phyloP scores from a whole-genome alignment of 2,797 vertebrate species.

The Lindbergichthys nudifrons region DNA sequence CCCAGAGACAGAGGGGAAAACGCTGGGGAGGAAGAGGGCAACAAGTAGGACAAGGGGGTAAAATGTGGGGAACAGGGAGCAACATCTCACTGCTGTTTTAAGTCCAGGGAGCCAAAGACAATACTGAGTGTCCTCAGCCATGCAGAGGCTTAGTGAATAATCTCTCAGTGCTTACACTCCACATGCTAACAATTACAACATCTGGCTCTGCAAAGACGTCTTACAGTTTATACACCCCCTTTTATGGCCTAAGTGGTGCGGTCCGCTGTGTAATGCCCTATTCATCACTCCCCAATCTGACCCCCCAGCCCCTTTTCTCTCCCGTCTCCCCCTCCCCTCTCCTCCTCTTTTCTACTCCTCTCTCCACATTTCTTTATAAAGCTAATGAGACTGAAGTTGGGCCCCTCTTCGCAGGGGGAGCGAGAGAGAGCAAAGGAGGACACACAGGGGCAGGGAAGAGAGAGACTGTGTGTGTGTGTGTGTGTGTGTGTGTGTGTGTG shows the following conservation, averaged over 20 bases:
- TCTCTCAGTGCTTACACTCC: conserved; percentile 19
- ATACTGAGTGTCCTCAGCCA: conserved; percentile 14
- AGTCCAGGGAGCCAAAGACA: conserved; percentile 27
- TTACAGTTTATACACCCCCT: conserved; percentile 71
- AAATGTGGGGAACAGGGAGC: conserved; percentile 32
- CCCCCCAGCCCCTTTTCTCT: conserved; percentile 78
- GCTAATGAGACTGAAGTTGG: conserved; percentile 86
- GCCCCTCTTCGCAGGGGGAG: conserved; percentile 75
- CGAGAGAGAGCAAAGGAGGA: conserved; percentile 62
- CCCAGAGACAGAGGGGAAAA: conserved; percentile 69
- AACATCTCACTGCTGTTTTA: conserved; percentile 34
- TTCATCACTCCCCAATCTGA: conserved; percentile 84
- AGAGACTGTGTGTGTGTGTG: conserved; percentile 8
- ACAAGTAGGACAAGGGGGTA: conserved; percentile 44
- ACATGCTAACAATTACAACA: conserved; percentile 48
- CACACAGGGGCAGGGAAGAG: conserved; percentile 32
- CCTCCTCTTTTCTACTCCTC: conserved; percentile 71
- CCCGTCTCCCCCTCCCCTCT: conserved; percentile 57
- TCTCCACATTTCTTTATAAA: conserved; percentile 83
- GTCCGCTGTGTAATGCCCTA: conserved; percentile 84
- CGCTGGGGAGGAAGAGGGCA: conserved; percentile 54
- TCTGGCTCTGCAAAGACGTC: conserved; percentile 43
- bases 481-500: conserved; percentile 6
- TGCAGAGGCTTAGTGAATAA: conserved; percentile 21
- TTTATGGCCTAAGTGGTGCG: conserved; percentile 79